Conservation (phyloP, 2,797 vertebrate genomes). For the Cetoscarus ocellatus region DNA sequence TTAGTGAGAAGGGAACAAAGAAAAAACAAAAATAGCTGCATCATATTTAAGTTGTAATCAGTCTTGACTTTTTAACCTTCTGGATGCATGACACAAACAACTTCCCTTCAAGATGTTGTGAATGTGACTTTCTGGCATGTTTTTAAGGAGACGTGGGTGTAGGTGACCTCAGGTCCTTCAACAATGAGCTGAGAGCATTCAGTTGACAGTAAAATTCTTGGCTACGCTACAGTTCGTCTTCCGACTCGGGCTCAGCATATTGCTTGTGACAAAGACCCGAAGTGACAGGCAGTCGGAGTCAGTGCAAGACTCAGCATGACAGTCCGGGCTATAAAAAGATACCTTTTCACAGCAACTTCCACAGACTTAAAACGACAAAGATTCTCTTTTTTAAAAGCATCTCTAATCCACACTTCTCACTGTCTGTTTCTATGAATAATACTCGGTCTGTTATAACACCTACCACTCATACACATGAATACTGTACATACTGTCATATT, state of each 20-base stretch:
- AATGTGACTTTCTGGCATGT: not conserved
- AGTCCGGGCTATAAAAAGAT: slow-evolving; percentile 71
- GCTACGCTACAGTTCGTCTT: slow-evolving; percentile 46
- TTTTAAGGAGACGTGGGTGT: not conserved
- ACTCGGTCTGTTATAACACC: slow-evolving; percentile 30
- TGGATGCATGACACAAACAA: not conserved
- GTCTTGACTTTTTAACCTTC: slow-evolving; percentile 20
- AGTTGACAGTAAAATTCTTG: slow-evolving; percentile 46
- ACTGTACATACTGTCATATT: not conserved
- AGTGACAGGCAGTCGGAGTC: slow-evolving; percentile 71
- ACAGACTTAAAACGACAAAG: slow-evolving; percentile 47
- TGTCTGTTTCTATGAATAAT: slow-evolving; percentile 44
- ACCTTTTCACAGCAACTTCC: slow-evolving; percentile 60
- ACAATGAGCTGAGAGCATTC: slow-evolving; percentile 40
- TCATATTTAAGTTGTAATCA: slow-evolving; percentile 6
- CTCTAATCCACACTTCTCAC: slow-evolving; percentile 32
- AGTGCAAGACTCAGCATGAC: slow-evolving; percentile 58
- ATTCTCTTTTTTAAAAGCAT: slow-evolving; percentile 10
- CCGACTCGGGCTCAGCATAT: slow-evolving; percentile 67
- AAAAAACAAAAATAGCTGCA: slow-evolving; percentile 1
- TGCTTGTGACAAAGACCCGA: slow-evolving; percentile 69
- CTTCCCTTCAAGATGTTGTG: not conserved
- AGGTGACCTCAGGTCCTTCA: slow-evolving; percentile 28
- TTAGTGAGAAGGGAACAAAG: slow-evolving; percentile 29
- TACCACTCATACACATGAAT: slow-evolving; percentile 14